Percentiles rank a stretch among this genome's conserved stretches.
Conservation (phyloP, 2,113 vertebrate species). For the Epinephelus fuscoguttatus region DNA sequence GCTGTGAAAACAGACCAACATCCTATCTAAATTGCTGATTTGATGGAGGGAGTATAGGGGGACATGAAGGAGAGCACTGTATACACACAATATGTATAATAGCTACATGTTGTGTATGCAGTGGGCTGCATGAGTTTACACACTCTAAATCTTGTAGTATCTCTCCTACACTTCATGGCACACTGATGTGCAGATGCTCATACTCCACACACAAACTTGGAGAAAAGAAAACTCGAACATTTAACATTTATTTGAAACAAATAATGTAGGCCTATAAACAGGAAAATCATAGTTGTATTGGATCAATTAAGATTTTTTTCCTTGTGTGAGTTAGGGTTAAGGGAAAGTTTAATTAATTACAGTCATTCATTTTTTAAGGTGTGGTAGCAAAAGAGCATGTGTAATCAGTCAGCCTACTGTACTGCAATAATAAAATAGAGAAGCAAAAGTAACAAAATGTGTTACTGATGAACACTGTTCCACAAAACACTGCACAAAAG, state of each 20-base stretch:
- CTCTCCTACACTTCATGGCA: neutral
- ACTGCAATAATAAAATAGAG: neutral
- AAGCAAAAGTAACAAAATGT: neutral
- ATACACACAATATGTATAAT: slow-evolving; percentile 44
- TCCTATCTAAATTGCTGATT: slow-evolving; percentile 85
- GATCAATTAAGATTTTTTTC: neutral
- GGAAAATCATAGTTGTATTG: neutral
- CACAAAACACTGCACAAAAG: too few species aligned
- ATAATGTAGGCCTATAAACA: neutral
- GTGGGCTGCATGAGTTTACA: neutral
- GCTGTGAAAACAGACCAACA: slow-evolving; percentile 85
- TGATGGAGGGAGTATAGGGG: slow-evolving; percentile 75
- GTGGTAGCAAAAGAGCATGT: neutral
- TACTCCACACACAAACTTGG: neutral
- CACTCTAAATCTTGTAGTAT: neutral
- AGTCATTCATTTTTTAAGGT: neutral
- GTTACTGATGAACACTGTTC: too few species aligned
- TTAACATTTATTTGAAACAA: neutral
- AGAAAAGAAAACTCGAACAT: neutral
- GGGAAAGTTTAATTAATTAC: neutral
- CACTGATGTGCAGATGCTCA: neutral
- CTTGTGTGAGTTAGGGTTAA: neutral
- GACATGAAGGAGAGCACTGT: slow-evolving; percentile 47
- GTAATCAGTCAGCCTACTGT: neutral
- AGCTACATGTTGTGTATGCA: slow-evolving; percentile 32